Percentiles rank a stretch among this genome's conserved stretches.
Evolutionary conservation across 1,140 invertebrate species (phyloP).

Genomic region (Platorchestia sp.): DNA sequence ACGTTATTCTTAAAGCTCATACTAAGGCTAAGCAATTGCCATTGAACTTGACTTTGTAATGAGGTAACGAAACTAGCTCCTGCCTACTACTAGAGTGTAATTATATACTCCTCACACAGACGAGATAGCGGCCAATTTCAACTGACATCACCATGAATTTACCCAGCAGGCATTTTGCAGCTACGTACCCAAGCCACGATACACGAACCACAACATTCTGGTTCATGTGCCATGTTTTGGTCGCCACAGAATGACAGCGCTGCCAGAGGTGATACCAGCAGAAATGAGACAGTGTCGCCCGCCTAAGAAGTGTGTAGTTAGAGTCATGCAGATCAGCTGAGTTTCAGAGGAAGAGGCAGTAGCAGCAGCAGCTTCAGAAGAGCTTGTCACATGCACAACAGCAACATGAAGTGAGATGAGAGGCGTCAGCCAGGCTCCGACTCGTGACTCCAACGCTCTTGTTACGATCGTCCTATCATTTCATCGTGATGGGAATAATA

Average conservation of each 20-base stretch:
- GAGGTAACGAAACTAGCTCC: too few relatives aligned
- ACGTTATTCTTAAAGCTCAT: not conserved
- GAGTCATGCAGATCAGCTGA: conserved; percentile 20
- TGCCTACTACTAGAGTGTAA: too few relatives aligned
- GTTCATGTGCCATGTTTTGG: too few relatives aligned
- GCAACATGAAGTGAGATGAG: not conserved
- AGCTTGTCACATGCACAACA: conserved; percentile 48
- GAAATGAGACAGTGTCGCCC: not conserved
- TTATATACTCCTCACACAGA: too few relatives aligned
- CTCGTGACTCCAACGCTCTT: not conserved
- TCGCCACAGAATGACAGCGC: too few relatives aligned
- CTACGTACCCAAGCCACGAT: too few relatives aligned
- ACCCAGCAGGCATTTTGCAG: too few relatives aligned
- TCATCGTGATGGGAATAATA: too few relatives aligned
- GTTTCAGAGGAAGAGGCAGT: conserved; percentile 34
- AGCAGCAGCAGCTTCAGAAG: conserved; percentile 36
- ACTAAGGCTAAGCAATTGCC: not conserved
- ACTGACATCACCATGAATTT: not conserved
- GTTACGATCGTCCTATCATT: too few relatives aligned
- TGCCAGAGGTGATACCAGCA: too few relatives aligned
- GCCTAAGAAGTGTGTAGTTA: not conserved
- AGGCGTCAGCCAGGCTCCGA: conserved; percentile 10
- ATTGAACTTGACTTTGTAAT: too few relatives aligned
- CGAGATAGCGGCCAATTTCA: not conserved
- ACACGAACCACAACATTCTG: too few relatives aligned